Conservation (phyloP, 2,888 invertebrate genomes). For the Gandaritis pyraliata region DNA sequence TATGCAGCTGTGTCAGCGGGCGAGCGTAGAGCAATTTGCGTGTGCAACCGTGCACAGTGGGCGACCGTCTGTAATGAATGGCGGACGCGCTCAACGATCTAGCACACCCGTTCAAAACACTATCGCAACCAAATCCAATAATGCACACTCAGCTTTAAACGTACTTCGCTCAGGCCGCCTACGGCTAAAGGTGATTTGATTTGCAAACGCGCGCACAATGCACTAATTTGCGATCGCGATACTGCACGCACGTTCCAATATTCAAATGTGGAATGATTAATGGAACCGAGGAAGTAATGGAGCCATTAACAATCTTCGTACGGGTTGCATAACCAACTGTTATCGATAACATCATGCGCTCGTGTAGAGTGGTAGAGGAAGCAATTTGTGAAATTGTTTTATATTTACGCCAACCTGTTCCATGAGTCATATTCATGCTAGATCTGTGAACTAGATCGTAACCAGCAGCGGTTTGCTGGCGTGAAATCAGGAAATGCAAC, state of each 20-base stretch:
- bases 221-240: slow-evolving; percentile 35
- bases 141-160: slow-evolving; percentile 52
- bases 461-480: slow-evolving; percentile 54
- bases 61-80: slow-evolving; percentile 73
- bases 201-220: slow-evolving; percentile 38
- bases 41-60: slow-evolving; percentile 77
- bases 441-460: slow-evolving; percentile 57
- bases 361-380: slow-evolving; percentile 26
- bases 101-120: slow-evolving; percentile 62
- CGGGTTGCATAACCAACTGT: slow-evolving; percentile 31
- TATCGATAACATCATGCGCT: slow-evolving; percentile 24
- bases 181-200: slow-evolving; percentile 35
- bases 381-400: slow-evolving; percentile 39
- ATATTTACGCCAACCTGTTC: slow-evolving; percentile 42
- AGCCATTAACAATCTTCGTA: slow-evolving; percentile 27
- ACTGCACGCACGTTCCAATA: slow-evolving; percentile 25
- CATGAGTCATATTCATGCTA: slow-evolving; percentile 51
- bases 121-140: slow-evolving; percentile 53
- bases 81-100: slow-evolving; percentile 64
- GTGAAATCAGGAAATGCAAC: slow-evolving; percentile 64
- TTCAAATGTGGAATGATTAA: slow-evolving; percentile 27
- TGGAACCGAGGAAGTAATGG: slow-evolving; percentile 19
- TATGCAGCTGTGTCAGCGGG: slow-evolving; percentile 72
- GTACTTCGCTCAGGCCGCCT: slow-evolving; percentile 49
- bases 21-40: slow-evolving; percentile 73